Evolutionary conservation across 2,888 invertebrate species (phyloP), one percentile per base, ranked within the genome.

Genomic region (Digitonthophagus gazella): DNA sequence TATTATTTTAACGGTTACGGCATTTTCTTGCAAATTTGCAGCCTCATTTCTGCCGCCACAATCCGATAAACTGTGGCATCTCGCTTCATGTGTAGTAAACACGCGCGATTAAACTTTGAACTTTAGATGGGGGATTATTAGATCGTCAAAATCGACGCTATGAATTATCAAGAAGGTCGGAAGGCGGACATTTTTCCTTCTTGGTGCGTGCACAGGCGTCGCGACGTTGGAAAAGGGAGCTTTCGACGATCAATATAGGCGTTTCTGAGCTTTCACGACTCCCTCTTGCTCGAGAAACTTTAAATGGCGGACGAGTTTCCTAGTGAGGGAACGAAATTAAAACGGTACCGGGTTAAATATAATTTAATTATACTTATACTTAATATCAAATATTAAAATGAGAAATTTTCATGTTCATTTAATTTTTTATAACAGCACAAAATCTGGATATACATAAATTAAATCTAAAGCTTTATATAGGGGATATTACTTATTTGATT

Each of bases 181-280:
- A 11, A 5, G 28, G 28, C 28, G 28, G 28, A 44, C 28, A 44
- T 44, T 44, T 44, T 44, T 44, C 28, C 28, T 44, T 44, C n/a
- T 44, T 11, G 28, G 28, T 44, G 28, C 28, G 28, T 44, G 28
- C 28, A 44, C 28, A 44, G 28, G 28, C 28, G 28, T 44, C 28
- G 28, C 28, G 28, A 44, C 28, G 28, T 44, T 44, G 28, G 28
- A 44, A 61, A 61, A 61, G 61, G 61, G 61, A 61, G 61, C 61
- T 19, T 61, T 61, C 61, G 20, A 20, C 61, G 61, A 61, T 61
- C 61, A 61, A 61, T 61, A 61, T 61, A 61, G 61, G 61, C 61
- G 61, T 19, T 19, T 61, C 61, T 61, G n/a, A 18, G 61, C 61
- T 20, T 20, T 61, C 20, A 61, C 61, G 18, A 61, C 61, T 19